These are phyloP conservation scores for Mastigias papua DNA, from an alignment of 30 jellyfish, hydroid and myxozoan genomes.

Conservation along the genomic window DNA sequence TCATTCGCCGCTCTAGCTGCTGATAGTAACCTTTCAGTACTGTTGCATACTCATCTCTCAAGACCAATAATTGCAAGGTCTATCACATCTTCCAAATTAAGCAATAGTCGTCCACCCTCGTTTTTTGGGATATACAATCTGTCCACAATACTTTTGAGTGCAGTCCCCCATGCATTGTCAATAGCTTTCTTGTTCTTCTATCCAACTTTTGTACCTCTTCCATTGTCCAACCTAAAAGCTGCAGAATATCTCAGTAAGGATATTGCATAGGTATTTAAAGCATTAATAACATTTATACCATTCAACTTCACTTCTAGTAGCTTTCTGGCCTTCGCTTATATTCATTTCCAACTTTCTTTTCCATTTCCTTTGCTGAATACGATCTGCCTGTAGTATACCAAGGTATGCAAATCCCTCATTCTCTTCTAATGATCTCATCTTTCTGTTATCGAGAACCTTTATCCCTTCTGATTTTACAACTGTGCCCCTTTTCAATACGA, in stretches of 20 bases:
- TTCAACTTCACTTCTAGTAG: background rate
- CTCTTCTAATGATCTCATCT: background rate
- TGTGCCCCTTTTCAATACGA: constrained; percentile 25
- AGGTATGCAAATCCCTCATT: constrained; percentile 31
- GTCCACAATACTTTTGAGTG: constrained; percentile 38
- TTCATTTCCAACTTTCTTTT: background rate
- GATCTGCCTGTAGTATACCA: constrained; percentile 9
- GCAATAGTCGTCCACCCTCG: constrained; percentile 50
- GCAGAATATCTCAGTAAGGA: constrained; percentile 32
- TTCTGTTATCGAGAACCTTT: background rate
- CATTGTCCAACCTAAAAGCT: constrained; percentile 32
- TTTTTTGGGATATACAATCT: constrained; percentile 7
- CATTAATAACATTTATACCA: background rate
- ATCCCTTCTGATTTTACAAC: constrained; percentile 34
- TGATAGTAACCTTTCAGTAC: constrained; percentile 46
- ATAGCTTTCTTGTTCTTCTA: constrained; percentile 34
- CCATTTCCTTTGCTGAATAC: constrained; percentile 10
- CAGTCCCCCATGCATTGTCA: constrained; percentile 48
- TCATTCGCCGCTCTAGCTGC: constrained; percentile 40
- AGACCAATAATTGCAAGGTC: constrained; percentile 31
- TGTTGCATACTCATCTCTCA: constrained; percentile 21
- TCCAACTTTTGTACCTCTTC: constrained; percentile 1
- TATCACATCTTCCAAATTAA: constrained; percentile 33
- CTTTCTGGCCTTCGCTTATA: background rate
- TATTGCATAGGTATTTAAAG: constrained; percentile 25